These are phyloP conservation scores for Lomographa bimaculata DNA, from an alignment of 2,888 invertebrate species.

Conservation along the genomic window DNA sequence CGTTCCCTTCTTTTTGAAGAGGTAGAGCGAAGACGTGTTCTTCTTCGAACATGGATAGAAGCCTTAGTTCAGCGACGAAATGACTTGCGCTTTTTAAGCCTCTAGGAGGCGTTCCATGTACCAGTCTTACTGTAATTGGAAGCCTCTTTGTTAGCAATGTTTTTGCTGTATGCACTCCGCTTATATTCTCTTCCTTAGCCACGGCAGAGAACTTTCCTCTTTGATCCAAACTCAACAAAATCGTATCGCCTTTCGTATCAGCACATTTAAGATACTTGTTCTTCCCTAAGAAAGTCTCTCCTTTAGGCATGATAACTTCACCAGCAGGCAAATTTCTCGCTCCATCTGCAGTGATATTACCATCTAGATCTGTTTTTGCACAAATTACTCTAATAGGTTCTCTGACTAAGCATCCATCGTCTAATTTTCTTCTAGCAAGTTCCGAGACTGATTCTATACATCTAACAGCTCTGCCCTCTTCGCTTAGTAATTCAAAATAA, in stretches of 20 bases:
- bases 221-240: constrained; percentile 93
- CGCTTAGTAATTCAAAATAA: constrained; percentile 96
- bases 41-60: constrained; percentile 93
- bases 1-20: constrained; percentile 90
- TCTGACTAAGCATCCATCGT: constrained; percentile 90
- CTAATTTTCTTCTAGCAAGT: constrained; percentile 89
- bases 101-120: constrained; percentile 94
- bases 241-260: constrained; percentile 92
- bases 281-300: constrained; percentile 87
- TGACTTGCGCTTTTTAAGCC: constrained; percentile 91
- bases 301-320: constrained; percentile 91
- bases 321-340: constrained; percentile 91
- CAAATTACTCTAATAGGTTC: constrained; percentile 89
- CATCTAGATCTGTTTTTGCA: constrained; percentile 84
- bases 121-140: constrained; percentile 95
- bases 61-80: constrained; percentile 92
- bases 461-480: constrained; percentile 95
- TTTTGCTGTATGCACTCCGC: constrained; percentile 96
- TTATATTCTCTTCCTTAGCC: constrained; percentile 96
- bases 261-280: constrained; percentile 94
- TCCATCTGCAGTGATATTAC: constrained; percentile 86
- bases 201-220: constrained; percentile 96
- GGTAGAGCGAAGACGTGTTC: constrained; percentile 93
- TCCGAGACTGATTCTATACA: constrained; percentile 95
- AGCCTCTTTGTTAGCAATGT: constrained; percentile 94